Percentiles rank a stretch among this genome's conserved stretches.
These are phyloP conservation scores for Dryobotodes eremita DNA, from an alignment of 2,888 invertebrate species.

Conservation along the genomic window DNA sequence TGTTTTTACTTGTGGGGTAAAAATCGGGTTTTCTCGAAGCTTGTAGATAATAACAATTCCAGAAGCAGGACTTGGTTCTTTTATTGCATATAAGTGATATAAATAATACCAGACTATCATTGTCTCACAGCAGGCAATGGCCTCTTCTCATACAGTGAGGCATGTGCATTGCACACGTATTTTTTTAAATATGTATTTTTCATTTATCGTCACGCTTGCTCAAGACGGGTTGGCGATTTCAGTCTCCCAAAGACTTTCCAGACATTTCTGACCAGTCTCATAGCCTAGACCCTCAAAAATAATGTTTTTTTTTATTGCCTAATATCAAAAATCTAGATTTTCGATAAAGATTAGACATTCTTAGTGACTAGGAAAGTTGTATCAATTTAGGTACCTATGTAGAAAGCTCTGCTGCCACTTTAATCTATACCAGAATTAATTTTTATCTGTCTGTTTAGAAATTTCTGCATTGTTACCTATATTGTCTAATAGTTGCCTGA, in stretches of 20 bases:
- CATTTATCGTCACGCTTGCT: not conserved
- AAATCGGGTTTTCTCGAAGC: not conserved
- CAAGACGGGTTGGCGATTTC: not conserved
- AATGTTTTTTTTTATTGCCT: not conserved
- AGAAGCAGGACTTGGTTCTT: not conserved
- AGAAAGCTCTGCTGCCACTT: not conserved
- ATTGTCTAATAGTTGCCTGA: not conserved
- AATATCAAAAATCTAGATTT: not conserved
- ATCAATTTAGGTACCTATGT: not conserved
- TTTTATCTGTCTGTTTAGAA: not conserved
- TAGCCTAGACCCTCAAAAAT: not conserved
- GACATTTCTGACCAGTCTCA: not conserved
- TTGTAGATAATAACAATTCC: not conserved
- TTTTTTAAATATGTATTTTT: too few relatives aligned
- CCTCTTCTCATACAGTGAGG: too few relatives aligned
- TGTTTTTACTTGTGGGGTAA: not conserved
- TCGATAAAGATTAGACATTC: not conserved
- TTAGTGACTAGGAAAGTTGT: not conserved
- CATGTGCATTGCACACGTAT: too few relatives aligned
- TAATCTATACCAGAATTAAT: not conserved
- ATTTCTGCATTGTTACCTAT: not conserved
- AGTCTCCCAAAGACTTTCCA: not conserved
- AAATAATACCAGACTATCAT: not conserved
- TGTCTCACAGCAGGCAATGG: too few relatives aligned
- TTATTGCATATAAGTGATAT: not conserved